Conservation (phyloP, 2,113 vertebrate species). For the Eudyptes chrysolophus region DNA sequence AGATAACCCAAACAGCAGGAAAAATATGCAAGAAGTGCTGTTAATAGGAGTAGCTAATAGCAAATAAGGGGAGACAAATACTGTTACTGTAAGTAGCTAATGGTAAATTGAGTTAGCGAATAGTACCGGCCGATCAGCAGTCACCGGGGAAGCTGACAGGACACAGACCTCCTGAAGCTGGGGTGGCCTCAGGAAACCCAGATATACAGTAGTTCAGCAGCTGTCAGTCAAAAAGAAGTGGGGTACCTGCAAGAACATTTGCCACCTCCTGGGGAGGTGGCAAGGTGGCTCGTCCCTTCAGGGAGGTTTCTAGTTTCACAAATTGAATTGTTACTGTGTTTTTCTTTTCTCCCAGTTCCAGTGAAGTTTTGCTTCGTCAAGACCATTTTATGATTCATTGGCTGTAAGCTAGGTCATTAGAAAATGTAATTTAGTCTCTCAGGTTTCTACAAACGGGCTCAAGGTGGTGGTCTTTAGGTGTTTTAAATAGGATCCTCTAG, state of each 20-base stretch:
- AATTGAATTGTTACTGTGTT: background rate
- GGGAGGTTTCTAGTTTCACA: background rate
- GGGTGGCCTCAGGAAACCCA: background rate
- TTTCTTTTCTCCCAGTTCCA: background rate
- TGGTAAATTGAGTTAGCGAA: background rate
- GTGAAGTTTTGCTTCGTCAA: background rate
- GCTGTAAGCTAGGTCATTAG: background rate
- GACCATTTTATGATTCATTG: background rate
- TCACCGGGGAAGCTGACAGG: too few relatives aligned
- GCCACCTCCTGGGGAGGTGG: background rate
- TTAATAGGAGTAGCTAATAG: background rate
- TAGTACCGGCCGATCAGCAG: fast-evolving
- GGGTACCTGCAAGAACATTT: background rate
- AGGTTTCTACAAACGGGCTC: background rate
- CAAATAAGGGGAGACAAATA: background rate
- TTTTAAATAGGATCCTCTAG: background rate
- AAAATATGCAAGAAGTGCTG: background rate
- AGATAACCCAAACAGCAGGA: too few relatives aligned
- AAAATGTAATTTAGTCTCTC: background rate
- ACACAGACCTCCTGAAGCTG: background rate
- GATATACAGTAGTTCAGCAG: background rate
- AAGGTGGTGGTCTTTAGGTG: background rate
- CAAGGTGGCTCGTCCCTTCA: background rate
- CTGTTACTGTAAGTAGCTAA: background rate
- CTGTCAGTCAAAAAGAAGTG: background rate